Evolutionary conservation across 2,113 vertebrate species (phyloP).

Genomic region (Fulica atra): DNA sequence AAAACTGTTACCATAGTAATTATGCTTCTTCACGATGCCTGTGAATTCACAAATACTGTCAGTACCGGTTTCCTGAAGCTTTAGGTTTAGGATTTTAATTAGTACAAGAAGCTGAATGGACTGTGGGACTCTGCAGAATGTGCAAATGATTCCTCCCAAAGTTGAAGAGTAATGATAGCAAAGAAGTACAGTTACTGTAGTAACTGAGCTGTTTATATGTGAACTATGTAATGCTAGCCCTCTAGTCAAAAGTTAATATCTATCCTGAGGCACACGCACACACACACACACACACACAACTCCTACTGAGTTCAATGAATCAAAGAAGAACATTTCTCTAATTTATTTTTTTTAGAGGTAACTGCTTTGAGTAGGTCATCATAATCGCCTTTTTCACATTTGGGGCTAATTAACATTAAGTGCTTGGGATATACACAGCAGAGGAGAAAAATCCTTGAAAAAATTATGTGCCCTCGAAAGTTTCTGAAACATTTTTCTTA

Average conservation of each 20-base stretch:
- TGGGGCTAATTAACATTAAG: slow-evolving; percentile 4
- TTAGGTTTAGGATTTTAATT: background rate
- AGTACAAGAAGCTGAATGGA: background rate
- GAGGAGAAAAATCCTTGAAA: background rate
- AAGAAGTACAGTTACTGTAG: slow-evolving; percentile 1
- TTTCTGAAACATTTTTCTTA: background rate
- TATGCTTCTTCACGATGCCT: background rate
- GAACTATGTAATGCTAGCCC: background rate
- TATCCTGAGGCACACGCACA: background rate
- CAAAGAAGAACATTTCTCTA: background rate
- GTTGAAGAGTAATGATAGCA: background rate
- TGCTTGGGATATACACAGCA: background rate
- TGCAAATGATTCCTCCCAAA: background rate
- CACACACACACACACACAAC: background rate
- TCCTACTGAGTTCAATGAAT: slow-evolving; percentile 9
- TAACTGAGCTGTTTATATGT: slow-evolving; percentile 2
- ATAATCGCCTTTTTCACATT: slow-evolving; percentile 34
- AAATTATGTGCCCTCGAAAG: background rate
- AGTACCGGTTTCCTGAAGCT: background rate
- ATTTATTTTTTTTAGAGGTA: slow-evolving; percentile 3
- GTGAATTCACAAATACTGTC: background rate
- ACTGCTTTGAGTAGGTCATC: slow-evolving; percentile 10
- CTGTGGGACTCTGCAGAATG: background rate
- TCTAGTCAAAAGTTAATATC: slow-evolving; percentile 34
- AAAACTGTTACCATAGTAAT: background rate